Evolutionary conservation across 2,797 vertebrate genomes (phyloP).

Genomic region (Cyprinella venusta): DNA sequence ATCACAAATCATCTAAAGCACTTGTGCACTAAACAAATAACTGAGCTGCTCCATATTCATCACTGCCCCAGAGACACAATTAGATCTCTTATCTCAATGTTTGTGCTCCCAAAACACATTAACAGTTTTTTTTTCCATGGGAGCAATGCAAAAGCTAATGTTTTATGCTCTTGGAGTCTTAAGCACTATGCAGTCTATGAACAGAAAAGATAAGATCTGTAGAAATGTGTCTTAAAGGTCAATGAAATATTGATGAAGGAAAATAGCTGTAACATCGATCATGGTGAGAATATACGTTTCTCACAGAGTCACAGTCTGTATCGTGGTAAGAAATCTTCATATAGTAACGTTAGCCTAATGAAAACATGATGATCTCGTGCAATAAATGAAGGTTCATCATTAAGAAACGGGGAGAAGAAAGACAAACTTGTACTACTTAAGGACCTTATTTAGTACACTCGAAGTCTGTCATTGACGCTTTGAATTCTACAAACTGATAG

Average conservation of each 20-base stretch:
- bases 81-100: slow-evolving; percentile 64
- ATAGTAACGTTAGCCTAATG: not conserved
- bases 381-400: not conserved
- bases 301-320: not conserved
- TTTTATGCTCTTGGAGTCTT: not conserved
- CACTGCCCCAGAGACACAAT: slow-evolving; percentile 75
- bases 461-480: not conserved
- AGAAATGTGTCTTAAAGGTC: slow-evolving; percentile 40
- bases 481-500: slow-evolving; percentile 15
- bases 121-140: slow-evolving; percentile 2
- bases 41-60: slow-evolving; percentile 58
- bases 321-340: not conserved
- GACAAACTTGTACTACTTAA: slow-evolving; percentile 21
- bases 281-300: not conserved
- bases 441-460: not conserved
- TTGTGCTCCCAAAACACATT: slow-evolving; percentile 24
- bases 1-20: slow-evolving; percentile 33
- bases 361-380: not conserved
- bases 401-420: slow-evolving; percentile 10
- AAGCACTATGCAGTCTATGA: not conserved
- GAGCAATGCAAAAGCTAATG: slow-evolving; percentile 1
- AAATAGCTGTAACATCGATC: slow-evolving; percentile 23
- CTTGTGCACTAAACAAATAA: slow-evolving; percentile 42
- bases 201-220: slow-evolving; percentile 18
- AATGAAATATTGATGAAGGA: slow-evolving; percentile 42